Evolutionary conservation across 2,113 vertebrate species (phyloP).

Genomic region (Cryptotis parvus): DNA sequence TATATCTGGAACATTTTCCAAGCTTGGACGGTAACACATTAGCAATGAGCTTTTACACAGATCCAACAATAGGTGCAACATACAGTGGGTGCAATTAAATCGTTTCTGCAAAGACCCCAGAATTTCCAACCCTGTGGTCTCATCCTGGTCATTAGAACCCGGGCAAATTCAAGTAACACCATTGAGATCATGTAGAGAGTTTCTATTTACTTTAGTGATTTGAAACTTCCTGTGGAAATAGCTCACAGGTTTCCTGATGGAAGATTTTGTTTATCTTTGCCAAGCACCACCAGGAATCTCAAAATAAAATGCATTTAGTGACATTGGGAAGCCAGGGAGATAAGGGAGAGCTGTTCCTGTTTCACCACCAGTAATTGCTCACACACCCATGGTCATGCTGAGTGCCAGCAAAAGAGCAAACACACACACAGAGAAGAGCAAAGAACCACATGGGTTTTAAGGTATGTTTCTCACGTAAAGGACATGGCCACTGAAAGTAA

Average conservation of each 20-base stretch:
- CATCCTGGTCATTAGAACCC: constrained; percentile 73
- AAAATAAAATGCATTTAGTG: constrained; percentile 97
- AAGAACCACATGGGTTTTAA: neutral
- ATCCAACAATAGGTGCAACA: neutral
- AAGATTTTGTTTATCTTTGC: constrained; percentile 99
- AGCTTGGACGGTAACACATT: constrained; percentile 38
- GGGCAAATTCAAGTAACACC: constrained; percentile 78
- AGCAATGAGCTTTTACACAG: neutral
- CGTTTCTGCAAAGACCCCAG: constrained; percentile 55
- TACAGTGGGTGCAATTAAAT: constrained; percentile 10
- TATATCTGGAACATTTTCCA: constrained; percentile 72
- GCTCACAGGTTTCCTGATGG: constrained; percentile 99
- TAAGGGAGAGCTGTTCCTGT: constrained; percentile 97
- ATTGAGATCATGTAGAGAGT: constrained; percentile 87
- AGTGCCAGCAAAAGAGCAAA: constrained; percentile 85
- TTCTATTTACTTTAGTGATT: constrained; percentile 99
- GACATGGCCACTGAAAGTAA: neutral
- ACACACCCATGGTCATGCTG: constrained; percentile 88
- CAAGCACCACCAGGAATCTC: constrained; percentile 98
- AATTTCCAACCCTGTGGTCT: constrained; percentile 76
- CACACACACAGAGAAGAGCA: constrained; percentile 72
- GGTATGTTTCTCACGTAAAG: neutral
- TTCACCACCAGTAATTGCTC: constrained; percentile 89
- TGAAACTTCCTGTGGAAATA: constrained; percentile 99
- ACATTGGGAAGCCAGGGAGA: constrained; percentile 92